Conservation (phyloP, 2,888 invertebrate species). For the Metallyticus violacea region DNA sequence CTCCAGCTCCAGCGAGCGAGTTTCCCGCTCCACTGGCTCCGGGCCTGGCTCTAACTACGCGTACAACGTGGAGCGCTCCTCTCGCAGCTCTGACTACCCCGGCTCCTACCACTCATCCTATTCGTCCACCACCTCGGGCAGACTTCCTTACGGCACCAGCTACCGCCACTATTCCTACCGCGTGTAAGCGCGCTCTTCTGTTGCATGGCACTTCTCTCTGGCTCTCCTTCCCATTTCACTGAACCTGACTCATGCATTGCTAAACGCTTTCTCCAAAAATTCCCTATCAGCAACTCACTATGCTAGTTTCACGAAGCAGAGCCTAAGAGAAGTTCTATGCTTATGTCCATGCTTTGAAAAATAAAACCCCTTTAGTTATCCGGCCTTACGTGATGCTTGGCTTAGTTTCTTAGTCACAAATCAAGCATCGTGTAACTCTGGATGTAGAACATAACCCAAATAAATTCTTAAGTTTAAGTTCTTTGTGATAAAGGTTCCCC, state of each 20-base stretch:
- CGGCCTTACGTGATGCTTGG: not conserved
- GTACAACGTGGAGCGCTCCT: slow-evolving; percentile 69
- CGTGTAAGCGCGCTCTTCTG: slow-evolving; percentile 54
- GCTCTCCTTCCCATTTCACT: not conserved
- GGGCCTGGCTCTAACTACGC: slow-evolving; percentile 67
- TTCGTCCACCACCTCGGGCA: slow-evolving; percentile 73
- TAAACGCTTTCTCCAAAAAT: not conserved
- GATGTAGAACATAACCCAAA: too few relatives aligned
- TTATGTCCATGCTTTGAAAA: too few relatives aligned
- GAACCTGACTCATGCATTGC: too few relatives aligned
- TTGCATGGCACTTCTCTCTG: slow-evolving; percentile 12
- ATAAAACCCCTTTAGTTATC: too few relatives aligned
- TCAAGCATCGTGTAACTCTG: not conserved
- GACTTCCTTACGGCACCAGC: slow-evolving; percentile 76
- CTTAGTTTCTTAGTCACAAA: not conserved
- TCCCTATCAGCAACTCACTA: not conserved
- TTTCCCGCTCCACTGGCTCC: slow-evolving; percentile 61
- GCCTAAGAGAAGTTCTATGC: too few relatives aligned
- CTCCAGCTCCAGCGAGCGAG: slow-evolving; percentile 65
- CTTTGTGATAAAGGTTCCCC: too few relatives aligned
- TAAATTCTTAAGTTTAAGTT: too few relatives aligned
- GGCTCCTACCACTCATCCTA: slow-evolving; percentile 77
- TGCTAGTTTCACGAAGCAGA: too few relatives aligned
- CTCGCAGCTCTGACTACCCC: slow-evolving; percentile 65
- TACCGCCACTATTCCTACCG: slow-evolving; percentile 87